Evolutionary conservation across 2,888 invertebrate species (phyloP), one percentile per base, ranked within the genome.

Genomic region (Drosophila kambysellisi): DNA sequence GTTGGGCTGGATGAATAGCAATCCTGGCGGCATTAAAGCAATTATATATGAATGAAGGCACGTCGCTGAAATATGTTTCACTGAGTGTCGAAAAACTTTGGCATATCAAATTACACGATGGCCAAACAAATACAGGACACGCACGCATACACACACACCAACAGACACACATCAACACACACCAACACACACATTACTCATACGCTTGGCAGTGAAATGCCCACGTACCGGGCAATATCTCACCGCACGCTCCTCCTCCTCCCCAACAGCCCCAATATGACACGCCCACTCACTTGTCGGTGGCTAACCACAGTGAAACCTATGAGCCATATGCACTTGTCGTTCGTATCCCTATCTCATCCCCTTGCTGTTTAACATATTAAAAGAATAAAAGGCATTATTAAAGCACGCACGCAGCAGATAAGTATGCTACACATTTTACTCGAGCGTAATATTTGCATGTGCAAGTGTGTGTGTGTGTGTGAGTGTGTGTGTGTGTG

Each of bases 51-150:
- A 56, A 83, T 73, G 81, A 80, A 62, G 59, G 75, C 83, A 83
- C 84, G 83, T 83, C 74, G 75, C 74, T 81, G 72, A 83, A 82
- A 82, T 83, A 75, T 83, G 81, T 71, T 81, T 74, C 83, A 72
- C 78, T 75, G 75, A 83, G 82, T 83, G 82, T 82, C 84, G 81
- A 83, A 78, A 82, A 75, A 83, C 63, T 81, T 78, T 79, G 70
- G 73, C 84, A 84, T 84, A 82, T 83, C 82, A 83, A 83, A 83
- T 81, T 76, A 76, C 82, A 70, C 43, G 25, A 33, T 17, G 15
- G 30, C 25, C 48, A 51, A 65, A 67, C 53, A 75, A 75, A 70
- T 68, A 51, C 58, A 51, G 50, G 48, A 56, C 61, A 61, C 60
- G 58, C 57, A 63, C 46, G 52, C 30, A 46, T 33, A 52, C 58